These are phyloP conservation scores for Cephus pulcher DNA, from an alignment of 2,888 invertebrate species.

Conservation along the genomic window DNA sequence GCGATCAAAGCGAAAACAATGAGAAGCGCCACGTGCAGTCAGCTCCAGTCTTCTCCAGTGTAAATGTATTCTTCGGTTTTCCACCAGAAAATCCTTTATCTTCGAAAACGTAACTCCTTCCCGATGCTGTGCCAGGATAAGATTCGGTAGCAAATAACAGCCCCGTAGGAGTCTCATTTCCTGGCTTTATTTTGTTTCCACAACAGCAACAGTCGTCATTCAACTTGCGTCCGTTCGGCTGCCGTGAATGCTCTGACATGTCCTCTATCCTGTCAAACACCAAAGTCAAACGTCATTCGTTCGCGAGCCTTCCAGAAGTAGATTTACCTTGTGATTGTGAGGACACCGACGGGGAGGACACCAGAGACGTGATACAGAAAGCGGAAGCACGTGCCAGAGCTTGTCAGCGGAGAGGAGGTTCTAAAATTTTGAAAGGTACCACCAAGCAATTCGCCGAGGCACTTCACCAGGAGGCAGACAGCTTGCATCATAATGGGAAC, in stretches of 20 bases:
- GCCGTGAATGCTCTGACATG: neutral
- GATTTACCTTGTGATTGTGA: conserved; percentile 10
- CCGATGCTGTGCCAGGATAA: neutral
- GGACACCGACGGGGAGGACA: conserved; percentile 25
- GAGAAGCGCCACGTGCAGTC: neutral
- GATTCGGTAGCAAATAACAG: neutral
- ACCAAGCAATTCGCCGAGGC: conserved; percentile 45
- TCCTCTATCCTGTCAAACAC: neutral
- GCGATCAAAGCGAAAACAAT: neutral
- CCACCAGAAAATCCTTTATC: neutral
- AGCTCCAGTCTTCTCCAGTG: neutral
- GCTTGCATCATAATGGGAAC: conserved; percentile 47
- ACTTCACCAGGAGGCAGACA: conserved; percentile 53
- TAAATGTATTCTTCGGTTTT: neutral
- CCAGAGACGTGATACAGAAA: conserved; percentile 33
- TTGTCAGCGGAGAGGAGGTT: conserved; percentile 22
- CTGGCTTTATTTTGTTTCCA: neutral
- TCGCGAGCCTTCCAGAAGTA: conserved; percentile 2
- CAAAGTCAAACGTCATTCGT: neutral
- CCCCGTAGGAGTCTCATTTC: neutral
- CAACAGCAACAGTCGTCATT: neutral
- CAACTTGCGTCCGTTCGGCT: neutral
- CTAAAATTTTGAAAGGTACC: conserved; percentile 22
- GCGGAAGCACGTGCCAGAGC: conserved; percentile 41
- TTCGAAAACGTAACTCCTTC: neutral